Percentiles rank a stretch among this genome's conserved stretches.
These are phyloP conservation scores for Hyposoter dolosus DNA, from an alignment of 2,888 invertebrate genomes.

Conservation along the genomic window DNA sequence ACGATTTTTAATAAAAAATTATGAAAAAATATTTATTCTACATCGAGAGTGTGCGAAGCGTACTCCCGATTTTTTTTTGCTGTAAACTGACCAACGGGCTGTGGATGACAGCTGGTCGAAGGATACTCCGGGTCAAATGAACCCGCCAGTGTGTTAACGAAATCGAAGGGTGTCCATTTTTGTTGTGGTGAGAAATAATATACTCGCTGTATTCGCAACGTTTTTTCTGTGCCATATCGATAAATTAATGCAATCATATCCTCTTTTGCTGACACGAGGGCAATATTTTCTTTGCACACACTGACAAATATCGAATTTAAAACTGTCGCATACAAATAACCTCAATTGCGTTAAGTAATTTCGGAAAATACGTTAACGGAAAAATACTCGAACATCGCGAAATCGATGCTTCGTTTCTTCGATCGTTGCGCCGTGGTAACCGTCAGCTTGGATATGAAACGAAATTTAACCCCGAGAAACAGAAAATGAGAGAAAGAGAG, in stretches of 20 bases:
- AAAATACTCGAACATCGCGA: not conserved
- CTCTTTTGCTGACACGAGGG: not conserved
- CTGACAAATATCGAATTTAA: not conserved
- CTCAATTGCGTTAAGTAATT: not conserved
- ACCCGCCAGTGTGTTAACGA: too few relatives aligned
- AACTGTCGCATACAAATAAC: not conserved
- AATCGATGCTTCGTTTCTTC: not conserved
- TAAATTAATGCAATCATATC: not conserved
- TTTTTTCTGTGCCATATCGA: not conserved
- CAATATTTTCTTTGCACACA: not conserved
- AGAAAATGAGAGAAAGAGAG: not conserved
- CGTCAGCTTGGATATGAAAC: conserved; percentile 11
- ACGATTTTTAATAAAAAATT: too few relatives aligned
- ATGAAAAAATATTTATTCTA: too few relatives aligned
- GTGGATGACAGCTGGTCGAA: too few relatives aligned
- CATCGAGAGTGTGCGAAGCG: too few relatives aligned
- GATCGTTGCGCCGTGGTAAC: conserved; percentile 12
- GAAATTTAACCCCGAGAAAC: not conserved
- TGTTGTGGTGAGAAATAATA: too few relatives aligned
- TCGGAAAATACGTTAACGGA: not conserved
- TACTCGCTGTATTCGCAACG: too few relatives aligned
- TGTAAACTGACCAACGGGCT: too few relatives aligned
- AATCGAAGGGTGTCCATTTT: too few relatives aligned
- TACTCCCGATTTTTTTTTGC: too few relatives aligned
- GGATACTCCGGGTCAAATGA: too few relatives aligned